A percentile compares a stretch with the other conserved stretches of the same genome.
Evolutionary conservation across 30 jellyfish, hydroid and myxozoan species (phyloP).

Genomic region (Aurelia sp.): DNA sequence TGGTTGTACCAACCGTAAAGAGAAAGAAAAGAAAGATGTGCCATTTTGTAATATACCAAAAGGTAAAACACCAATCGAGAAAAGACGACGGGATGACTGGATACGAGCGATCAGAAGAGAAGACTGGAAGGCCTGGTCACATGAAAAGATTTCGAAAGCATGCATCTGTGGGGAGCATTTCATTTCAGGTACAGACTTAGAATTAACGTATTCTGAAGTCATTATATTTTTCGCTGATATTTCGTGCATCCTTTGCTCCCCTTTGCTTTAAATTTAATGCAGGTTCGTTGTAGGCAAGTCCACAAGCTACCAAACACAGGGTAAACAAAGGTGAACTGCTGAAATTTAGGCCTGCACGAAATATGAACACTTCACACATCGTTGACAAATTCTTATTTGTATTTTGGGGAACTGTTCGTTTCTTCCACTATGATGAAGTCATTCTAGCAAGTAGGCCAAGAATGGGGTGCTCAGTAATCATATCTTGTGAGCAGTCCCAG

Average conservation of each 20-base stretch:
- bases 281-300: neutral
- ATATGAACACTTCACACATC: too few species aligned
- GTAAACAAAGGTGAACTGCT: too few species aligned
- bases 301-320: too few species aligned
- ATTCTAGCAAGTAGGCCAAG: too few species aligned
- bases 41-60: slow-evolving; percentile 43
- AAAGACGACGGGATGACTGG: slow-evolving; percentile 49
- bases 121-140: slow-evolving; percentile 49
- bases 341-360: too few species aligned
- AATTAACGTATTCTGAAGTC: neutral
- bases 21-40: slow-evolving; percentile 6
- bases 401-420: too few species aligned
- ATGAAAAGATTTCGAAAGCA: slow-evolving; percentile 42
- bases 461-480: too few species aligned
- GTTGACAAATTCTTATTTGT: too few species aligned
- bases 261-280: too few species aligned
- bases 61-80: slow-evolving; percentile 52
- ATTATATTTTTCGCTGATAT: neutral
- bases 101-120: slow-evolving; percentile 42
- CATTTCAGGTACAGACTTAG: slow-evolving; percentile 29
- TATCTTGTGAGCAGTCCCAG: too few species aligned
- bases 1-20: slow-evolving; percentile 33
- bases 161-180: slow-evolving; percentile 47
- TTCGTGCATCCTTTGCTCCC: neutral
- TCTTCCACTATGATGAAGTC: too few species aligned